These are phyloP conservation scores for Pogonocherus hispidulus DNA, from an alignment of 2,888 invertebrate genomes.

Conservation along the genomic window DNA sequence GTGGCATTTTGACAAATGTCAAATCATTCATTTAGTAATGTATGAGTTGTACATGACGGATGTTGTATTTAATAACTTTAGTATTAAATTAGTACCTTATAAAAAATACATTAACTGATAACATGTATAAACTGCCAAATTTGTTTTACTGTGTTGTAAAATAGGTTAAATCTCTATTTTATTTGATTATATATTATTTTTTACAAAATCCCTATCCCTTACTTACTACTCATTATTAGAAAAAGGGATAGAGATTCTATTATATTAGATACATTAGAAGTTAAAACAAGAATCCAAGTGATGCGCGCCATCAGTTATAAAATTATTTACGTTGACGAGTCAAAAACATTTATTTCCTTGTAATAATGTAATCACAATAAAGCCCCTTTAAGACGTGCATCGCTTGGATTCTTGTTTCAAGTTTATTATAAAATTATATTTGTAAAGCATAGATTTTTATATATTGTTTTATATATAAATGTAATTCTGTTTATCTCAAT, in stretches of 20 bases:
- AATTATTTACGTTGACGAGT: too few relatives aligned
- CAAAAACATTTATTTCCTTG: too few relatives aligned
- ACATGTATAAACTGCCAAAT: neutral
- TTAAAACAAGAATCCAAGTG: too few relatives aligned
- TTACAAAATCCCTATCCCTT: neutral
- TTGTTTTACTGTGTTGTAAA: neutral
- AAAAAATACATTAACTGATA: neutral
- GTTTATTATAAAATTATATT: constrained; percentile 16
- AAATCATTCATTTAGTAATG: neutral
- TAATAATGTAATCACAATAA: too few relatives aligned
- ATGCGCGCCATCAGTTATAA: too few relatives aligned
- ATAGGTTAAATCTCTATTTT: neutral
- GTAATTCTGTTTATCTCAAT: constrained; percentile 35
- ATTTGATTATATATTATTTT: neutral
- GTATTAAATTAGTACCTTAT: neutral
- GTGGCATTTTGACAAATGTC: neutral
- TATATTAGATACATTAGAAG: too few relatives aligned
- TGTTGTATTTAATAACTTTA: neutral
- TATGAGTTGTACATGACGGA: neutral
- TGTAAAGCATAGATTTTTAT: constrained; percentile 24
- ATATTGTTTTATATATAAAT: constrained; percentile 39
- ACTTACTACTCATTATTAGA: neutral
- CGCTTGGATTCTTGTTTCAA: too few relatives aligned
- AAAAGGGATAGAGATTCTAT: neutral
- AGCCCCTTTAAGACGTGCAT: too few relatives aligned